Conservation (phyloP, 2,888 invertebrate species). For the Agonum fuliginosum region DNA sequence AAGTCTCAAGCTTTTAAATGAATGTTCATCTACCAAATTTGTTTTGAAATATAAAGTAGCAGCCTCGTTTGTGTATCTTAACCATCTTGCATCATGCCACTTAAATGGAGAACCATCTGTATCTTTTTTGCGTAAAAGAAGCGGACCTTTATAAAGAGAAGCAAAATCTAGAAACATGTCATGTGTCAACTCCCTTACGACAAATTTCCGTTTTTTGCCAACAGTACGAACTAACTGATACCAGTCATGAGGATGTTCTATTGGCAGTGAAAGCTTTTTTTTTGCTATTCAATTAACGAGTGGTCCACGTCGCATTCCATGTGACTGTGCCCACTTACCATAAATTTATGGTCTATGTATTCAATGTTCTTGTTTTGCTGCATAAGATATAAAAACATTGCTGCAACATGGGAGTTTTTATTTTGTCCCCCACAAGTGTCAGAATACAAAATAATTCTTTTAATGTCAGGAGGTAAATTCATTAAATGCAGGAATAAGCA, state of each 20-base stretch:
- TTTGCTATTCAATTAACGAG: slow-evolving; percentile 61
- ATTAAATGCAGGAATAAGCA: slow-evolving; percentile 56
- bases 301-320: slow-evolving; percentile 64
- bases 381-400: slow-evolving; percentile 62
- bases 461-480: background rate
- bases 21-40: too few species aligned
- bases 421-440: slow-evolving; percentile 65
- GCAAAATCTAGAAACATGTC: slow-evolving; percentile 34
- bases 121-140: too few species aligned
- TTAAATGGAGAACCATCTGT: too few species aligned
- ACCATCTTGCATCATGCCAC: too few species aligned
- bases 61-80: too few species aligned
- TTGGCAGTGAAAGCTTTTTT: slow-evolving; percentile 34
- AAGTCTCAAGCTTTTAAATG: too few species aligned
- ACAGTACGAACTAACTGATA: slow-evolving; percentile 38
- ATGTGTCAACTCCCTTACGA: slow-evolving; percentile 1
- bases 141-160: background rate
- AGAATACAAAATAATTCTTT: background rate
- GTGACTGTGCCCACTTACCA: slow-evolving; percentile 63
- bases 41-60: too few species aligned
- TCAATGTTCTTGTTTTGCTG: slow-evolving; percentile 52
- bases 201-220: slow-evolving; percentile 30
- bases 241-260: slow-evolving; percentile 32
- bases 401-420: slow-evolving; percentile 62
- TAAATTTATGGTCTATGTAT: slow-evolving; percentile 64